These are phyloP conservation scores for Melanophora roralis DNA, from an alignment of 2,888 invertebrate genomes.

Conservation along the genomic window DNA sequence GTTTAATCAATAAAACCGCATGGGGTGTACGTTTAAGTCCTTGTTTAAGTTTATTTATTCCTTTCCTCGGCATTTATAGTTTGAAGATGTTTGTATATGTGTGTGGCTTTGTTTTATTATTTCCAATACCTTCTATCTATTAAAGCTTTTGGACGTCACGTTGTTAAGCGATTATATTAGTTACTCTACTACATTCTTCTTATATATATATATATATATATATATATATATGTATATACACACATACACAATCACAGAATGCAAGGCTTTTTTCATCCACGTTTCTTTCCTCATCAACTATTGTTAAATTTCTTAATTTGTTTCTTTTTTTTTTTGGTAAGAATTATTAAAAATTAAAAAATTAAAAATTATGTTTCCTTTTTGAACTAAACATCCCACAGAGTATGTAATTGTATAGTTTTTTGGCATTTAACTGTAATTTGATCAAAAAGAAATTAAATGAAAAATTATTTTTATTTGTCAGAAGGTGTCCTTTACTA, in stretches of 20 bases:
- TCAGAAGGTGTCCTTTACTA: too few species aligned
- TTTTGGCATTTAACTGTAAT: slow-evolving; percentile 27
- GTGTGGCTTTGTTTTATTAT: background rate
- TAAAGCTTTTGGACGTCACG: slow-evolving; percentile 53
- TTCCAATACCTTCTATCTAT: slow-evolving; percentile 10
- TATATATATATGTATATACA: background rate
- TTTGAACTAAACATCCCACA: slow-evolving; percentile 28
- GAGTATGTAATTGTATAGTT: slow-evolving; percentile 50
- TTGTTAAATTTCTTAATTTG: slow-evolving; percentile 29
- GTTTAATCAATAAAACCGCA: slow-evolving; percentile 64
- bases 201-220: background rate
- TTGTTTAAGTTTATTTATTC: slow-evolving; percentile 8
- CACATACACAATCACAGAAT: too few species aligned
- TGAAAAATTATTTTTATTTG: background rate
- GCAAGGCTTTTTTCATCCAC: background rate
- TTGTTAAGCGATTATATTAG: slow-evolving; percentile 47
- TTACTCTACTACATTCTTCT: background rate
- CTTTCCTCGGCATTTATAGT: background rate
- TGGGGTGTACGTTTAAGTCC: slow-evolving; percentile 46
- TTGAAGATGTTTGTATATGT: background rate
- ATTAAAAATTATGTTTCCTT: too few species aligned
- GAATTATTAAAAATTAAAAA: too few species aligned
- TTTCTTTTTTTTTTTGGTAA: background rate
- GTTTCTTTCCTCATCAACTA: slow-evolving; percentile 35
- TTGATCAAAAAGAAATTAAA: background rate